phyloP scores from a whole-genome alignment of 2,797 vertebrate species.

The Enteromius viviparus region DNA sequence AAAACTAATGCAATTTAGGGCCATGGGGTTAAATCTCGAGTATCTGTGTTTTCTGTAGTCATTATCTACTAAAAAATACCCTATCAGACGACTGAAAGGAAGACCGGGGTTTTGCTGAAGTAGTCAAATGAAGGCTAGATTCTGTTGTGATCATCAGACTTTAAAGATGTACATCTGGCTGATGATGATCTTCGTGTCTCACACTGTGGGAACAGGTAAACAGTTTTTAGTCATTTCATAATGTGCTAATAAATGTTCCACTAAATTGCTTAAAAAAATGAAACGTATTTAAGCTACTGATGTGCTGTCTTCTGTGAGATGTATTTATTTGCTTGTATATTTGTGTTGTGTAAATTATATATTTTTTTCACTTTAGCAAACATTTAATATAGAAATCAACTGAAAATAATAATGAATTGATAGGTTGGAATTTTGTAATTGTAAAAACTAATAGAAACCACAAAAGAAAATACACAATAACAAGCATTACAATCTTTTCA shows the following conservation, averaged over 20 bases:
- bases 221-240: neutral
- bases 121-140: neutral
- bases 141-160: neutral
- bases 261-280: neutral
- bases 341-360: neutral
- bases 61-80: neutral
- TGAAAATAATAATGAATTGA: neutral
- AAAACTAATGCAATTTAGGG: no score
- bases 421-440: neutral
- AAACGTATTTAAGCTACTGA: neutral
- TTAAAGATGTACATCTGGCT: conserved; percentile 29
- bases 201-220: conserved; percentile 26
- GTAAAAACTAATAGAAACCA: neutral
- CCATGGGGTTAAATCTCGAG: neutral
- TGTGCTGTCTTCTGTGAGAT: neutral
- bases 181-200: conserved; percentile 9
- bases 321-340: neutral
- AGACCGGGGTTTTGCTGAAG: conserved; percentile 20
- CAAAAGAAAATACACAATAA: neutral
- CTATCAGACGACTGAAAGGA: conserved; percentile 6
- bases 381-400: neutral
- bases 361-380: neutral
- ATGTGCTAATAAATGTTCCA: neutral
- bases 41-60: conserved; percentile 23
- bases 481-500: neutral